phyloP scores from a whole-genome alignment of 2,113 vertebrate species.

The Gavia stellata region DNA sequence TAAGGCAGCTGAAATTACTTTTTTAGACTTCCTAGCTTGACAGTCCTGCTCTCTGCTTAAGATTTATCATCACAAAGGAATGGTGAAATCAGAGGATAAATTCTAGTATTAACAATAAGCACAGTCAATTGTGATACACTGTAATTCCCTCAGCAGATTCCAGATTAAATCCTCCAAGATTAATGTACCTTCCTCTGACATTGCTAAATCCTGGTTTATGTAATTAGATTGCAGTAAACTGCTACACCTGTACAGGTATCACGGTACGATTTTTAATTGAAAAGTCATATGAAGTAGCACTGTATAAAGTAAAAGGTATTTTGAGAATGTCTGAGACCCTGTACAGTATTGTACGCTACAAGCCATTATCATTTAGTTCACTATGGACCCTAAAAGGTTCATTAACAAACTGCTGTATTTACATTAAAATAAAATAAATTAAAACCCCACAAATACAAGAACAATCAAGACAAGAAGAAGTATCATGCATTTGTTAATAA shows the following conservation, averaged over 20 bases:
- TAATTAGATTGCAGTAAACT: background rate
- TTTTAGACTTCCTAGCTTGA: slow-evolving; percentile 17
- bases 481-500: background rate
- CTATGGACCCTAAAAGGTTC: background rate
- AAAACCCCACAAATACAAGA: background rate
- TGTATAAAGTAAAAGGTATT: background rate
- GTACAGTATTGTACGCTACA: background rate
- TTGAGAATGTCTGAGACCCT: background rate
- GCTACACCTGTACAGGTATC: background rate
- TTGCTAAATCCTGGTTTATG: background rate
- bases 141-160: background rate
- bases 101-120: slow-evolving; percentile 23
- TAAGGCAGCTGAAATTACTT: slow-evolving; percentile 60
- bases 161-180: slow-evolving; percentile 9
- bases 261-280: background rate
- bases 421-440: background rate
- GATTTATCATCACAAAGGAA: slow-evolving; percentile 38
- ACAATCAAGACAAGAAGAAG: background rate
- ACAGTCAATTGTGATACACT: background rate
- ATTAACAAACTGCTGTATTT: background rate
- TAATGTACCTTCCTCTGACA: background rate
- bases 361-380: background rate
- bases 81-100: background rate
- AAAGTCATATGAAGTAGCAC: background rate
- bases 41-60: slow-evolving; percentile 35